Evolutionary conservation across 2,797 vertebrate genomes (phyloP).

Genomic region (Geotrypetes seraphini): DNA sequence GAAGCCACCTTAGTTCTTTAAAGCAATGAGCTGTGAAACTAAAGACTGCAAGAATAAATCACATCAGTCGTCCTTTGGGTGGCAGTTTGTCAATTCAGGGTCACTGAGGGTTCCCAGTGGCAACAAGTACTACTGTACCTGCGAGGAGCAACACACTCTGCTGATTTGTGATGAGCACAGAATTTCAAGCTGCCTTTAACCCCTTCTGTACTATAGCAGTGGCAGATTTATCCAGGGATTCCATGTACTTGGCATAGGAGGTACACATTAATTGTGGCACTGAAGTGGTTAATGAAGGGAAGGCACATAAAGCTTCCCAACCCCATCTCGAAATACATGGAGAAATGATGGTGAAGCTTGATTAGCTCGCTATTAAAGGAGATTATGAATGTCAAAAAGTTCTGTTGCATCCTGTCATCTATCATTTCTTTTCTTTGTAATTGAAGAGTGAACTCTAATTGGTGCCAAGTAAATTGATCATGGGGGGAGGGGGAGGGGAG

Average conservation of each 20-base stretch:
- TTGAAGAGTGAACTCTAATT: constrained; percentile 12
- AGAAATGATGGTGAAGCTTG: too few species aligned
- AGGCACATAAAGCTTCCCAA: too few species aligned
- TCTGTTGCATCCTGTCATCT: background rate
- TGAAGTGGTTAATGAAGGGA: too few species aligned
- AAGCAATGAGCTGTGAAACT: constrained; percentile 27
- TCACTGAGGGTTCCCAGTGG: constrained; percentile 25
- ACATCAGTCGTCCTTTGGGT: constrained; percentile 23
- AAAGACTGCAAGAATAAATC: constrained; percentile 37
- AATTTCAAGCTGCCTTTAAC: too few species aligned
- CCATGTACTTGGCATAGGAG: too few species aligned
- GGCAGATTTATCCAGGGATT: too few species aligned
- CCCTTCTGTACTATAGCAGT: too few species aligned
- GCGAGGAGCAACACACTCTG: constrained; percentile 2
- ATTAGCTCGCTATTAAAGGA: constrained; percentile 11
- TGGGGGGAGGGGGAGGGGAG: too few species aligned
- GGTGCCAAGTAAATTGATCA: constrained; percentile 5
- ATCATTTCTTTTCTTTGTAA: constrained; percentile 17
- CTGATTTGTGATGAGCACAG: constrained; percentile 12
- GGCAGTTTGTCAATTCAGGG: constrained; percentile 24
- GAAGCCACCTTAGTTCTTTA: constrained; percentile 28
- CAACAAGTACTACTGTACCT: constrained; percentile 25
- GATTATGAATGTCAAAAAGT: constrained; percentile 9
- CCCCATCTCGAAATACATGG: too few species aligned
- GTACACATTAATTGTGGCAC: too few species aligned